These are phyloP conservation scores for Agriopis marginaria DNA, from an alignment of 2,888 invertebrate genomes.

Conservation along the genomic window DNA sequence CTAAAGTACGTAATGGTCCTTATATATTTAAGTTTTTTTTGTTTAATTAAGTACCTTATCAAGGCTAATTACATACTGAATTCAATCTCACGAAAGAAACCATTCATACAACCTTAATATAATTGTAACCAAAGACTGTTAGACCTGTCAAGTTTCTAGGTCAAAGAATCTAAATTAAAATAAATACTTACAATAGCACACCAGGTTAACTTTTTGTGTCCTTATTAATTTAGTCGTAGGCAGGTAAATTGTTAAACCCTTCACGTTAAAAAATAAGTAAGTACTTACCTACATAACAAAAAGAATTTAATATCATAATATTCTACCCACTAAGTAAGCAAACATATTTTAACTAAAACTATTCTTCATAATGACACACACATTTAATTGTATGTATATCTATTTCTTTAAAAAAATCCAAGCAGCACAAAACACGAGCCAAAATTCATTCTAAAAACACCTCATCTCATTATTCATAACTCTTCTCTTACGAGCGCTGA, in stretches of 20 bases:
- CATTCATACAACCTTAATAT: neutral
- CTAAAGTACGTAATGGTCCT: neutral
- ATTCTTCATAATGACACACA: too few relatives aligned
- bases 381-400: neutral
- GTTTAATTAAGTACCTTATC: slow-evolving; percentile 1
- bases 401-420: neutral
- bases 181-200: too few relatives aligned
- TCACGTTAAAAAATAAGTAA: neutral
- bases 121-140: neutral
- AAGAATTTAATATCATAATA: too few relatives aligned
- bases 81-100: neutral
- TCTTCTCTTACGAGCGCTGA: slow-evolving; percentile 4
- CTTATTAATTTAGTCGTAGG: too few relatives aligned
- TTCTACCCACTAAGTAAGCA: too few relatives aligned
- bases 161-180: neutral
- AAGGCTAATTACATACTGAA: neutral
- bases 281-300: neutral
- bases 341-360: too few relatives aligned
- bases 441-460: neutral
- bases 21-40: slow-evolving; percentile 8
- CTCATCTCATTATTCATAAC: slow-evolving; percentile 17
- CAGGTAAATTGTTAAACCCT: too few relatives aligned
- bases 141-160: neutral
- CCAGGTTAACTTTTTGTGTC: too few relatives aligned
- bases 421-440: neutral